Conservation (phyloP, 2,888 invertebrate genomes). For the Muscina levida region DNA sequence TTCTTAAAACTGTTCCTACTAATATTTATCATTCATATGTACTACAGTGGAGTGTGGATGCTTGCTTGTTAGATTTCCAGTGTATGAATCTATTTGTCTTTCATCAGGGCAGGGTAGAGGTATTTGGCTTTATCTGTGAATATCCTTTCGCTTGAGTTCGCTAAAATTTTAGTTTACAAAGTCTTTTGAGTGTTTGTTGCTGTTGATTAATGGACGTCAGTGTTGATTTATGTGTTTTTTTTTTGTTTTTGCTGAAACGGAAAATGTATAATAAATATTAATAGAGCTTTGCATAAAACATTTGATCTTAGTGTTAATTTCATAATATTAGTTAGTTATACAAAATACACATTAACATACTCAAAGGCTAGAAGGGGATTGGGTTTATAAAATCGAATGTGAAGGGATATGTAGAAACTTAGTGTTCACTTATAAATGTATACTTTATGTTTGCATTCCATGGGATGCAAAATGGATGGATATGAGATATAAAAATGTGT, state of each 20-base stretch:
- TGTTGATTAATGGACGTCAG: slow-evolving; percentile 51
- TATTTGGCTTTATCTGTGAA: not conserved
- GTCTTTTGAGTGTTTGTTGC: slow-evolving; percentile 10
- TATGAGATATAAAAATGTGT: no score
- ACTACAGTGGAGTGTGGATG: not conserved
- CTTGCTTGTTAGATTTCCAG: not conserved
- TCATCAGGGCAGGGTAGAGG: not conserved
- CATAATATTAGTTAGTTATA: not conserved
- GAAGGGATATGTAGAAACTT: no score
- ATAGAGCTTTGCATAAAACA: no score
- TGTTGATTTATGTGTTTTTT: slow-evolving; percentile 49
- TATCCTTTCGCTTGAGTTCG: slow-evolving; percentile 5
- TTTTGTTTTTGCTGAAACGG: slow-evolving; percentile 23
- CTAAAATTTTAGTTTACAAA: not conserved
- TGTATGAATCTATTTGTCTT: not conserved
- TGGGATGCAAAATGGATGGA: no score
- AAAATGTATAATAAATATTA: slow-evolving; percentile 9
- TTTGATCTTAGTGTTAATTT: slow-evolving; percentile 2
- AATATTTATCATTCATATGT: not conserved
- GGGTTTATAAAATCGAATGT: no score
- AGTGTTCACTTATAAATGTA: no score
- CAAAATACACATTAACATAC: no score
- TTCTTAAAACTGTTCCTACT: slow-evolving; percentile 6
- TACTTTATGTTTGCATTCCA: no score
- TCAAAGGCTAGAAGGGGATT: no score